phyloP scores from a whole-genome alignment of 2,888 invertebrate species.

The Polydesmus complanatus region DNA sequence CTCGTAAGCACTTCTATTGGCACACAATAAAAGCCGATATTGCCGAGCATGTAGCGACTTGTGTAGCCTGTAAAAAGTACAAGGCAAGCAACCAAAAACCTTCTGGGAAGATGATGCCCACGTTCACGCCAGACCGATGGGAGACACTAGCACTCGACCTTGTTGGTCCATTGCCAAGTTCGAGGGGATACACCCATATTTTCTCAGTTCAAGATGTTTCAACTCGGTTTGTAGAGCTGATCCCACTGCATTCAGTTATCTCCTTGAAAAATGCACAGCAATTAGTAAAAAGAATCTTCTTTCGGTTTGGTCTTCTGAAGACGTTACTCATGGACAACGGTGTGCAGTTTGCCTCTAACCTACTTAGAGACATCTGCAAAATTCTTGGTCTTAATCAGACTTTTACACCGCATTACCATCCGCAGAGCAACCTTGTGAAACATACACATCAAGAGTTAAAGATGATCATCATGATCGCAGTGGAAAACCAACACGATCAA shows the following conservation, averaged over 20 bases:
- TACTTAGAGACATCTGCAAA: too few species aligned
- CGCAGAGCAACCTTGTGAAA: constrained; percentile 13
- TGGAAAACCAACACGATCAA: constrained; percentile 1
- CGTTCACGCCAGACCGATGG: not conserved
- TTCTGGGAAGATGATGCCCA: not conserved
- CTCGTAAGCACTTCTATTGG: constrained; percentile 15
- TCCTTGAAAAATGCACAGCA: not conserved
- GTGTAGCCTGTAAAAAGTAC: constrained; percentile 11
- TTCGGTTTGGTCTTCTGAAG: constrained; percentile 8
- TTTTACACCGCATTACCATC: constrained; percentile 13
- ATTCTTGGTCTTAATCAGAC: constrained; percentile 2
- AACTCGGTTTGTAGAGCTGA: constrained; percentile 12
- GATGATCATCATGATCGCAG: constrained; percentile 5
- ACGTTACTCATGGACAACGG: too few species aligned
- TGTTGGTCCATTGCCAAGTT: constrained; percentile 6
- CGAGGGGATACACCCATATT: too few species aligned
- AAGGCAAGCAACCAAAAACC: constrained; percentile 1
- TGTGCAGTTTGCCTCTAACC: too few species aligned
- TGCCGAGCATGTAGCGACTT: constrained; percentile 12
- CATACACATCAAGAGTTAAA: constrained; percentile 9
- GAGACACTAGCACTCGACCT: constrained; percentile 1
- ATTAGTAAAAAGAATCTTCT: constrained; percentile 7
- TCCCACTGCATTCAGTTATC: constrained; percentile 7
- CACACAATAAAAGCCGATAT: constrained; percentile 15
- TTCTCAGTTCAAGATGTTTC: constrained; percentile 4